Evolutionary conservation across 1,140 invertebrate genomes (phyloP).

Genomic region (Nautilus pompilius): DNA sequence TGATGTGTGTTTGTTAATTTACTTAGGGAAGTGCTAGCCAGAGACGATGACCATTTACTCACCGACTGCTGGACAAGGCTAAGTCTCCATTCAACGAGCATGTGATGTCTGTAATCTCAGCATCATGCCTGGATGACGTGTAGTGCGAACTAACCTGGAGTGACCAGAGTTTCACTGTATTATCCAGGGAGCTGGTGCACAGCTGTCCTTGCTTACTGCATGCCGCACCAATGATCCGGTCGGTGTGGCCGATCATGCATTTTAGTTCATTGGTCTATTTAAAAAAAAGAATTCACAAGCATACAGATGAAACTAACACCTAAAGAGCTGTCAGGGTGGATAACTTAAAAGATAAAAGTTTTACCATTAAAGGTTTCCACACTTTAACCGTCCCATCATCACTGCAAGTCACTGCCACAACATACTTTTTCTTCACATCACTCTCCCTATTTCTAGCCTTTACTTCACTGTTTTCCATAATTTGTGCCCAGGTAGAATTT

Average conservation of each 20-base stretch:
- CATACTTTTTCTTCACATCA: conserved; percentile 25
- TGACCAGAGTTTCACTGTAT: conserved; percentile 38
- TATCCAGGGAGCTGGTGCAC: conserved; percentile 37
- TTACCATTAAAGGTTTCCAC: conserved; percentile 51
- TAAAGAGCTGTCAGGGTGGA: not conserved
- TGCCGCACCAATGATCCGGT: conserved; percentile 36
- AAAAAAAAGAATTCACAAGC: conserved; percentile 6
- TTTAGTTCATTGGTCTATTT: conserved; percentile 39
- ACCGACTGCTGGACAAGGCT: conserved; percentile 44
- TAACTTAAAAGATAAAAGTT: not conserved
- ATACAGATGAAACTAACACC: not conserved
- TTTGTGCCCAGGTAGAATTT: too few relatives aligned
- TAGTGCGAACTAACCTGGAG: conserved; percentile 18
- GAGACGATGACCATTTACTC: not conserved
- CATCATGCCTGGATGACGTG: conserved; percentile 25
- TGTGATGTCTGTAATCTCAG: conserved; percentile 30
- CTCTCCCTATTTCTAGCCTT: conserved; percentile 5
- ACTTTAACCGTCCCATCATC: conserved; percentile 49
- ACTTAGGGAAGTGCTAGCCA: not conserved
- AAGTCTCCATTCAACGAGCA: conserved; percentile 6
- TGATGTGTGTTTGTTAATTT: not conserved
- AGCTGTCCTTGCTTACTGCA: conserved; percentile 26
- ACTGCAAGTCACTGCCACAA: conserved; percentile 47
- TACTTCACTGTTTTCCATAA: not conserved
- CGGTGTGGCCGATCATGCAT: conserved; percentile 40